Evolutionary conservation across 53 echinoderm and acorn worm genomes (phyloP).

Genomic region (Echinometra lucunter): DNA sequence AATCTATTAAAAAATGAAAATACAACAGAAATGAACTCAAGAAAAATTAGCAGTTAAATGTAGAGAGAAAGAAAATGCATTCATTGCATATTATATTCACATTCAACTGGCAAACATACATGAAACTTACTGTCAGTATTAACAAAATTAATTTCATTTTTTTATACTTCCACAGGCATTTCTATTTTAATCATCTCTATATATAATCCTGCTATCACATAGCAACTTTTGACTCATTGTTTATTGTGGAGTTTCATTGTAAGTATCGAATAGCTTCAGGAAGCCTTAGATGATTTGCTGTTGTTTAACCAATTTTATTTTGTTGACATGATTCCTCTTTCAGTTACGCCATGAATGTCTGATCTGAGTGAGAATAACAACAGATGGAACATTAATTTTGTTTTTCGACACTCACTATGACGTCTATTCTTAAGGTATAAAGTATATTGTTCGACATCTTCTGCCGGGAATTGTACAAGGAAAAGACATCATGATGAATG

Average conservation of each 20-base stretch:
- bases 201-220: no score
- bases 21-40: not conserved
- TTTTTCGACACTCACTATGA: not conserved
- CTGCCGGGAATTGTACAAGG: not conserved
- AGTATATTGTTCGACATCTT: not conserved
- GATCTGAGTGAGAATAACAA: not conserved
- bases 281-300: not conserved
- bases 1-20: not conserved
- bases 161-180: no score
- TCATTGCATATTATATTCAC: no score
- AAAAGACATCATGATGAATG: conserved; percentile 20
- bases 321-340: not conserved
- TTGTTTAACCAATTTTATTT: conserved; percentile 2
- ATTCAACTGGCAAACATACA: no score
- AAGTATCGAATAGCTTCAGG: not conserved
- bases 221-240: not conserved
- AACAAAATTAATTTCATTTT: not conserved
- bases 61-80: no score
- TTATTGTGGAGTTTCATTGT: not conserved
- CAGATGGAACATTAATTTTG: conserved; percentile 20
- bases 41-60: not conserved
- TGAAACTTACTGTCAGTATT: not conserved
- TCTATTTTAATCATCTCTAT: no score
- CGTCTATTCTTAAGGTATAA: not conserved
- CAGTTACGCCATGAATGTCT: not conserved